Evolutionary conservation across 2,113 vertebrate species (phyloP).

Genomic region (Hystrix brachyura): DNA sequence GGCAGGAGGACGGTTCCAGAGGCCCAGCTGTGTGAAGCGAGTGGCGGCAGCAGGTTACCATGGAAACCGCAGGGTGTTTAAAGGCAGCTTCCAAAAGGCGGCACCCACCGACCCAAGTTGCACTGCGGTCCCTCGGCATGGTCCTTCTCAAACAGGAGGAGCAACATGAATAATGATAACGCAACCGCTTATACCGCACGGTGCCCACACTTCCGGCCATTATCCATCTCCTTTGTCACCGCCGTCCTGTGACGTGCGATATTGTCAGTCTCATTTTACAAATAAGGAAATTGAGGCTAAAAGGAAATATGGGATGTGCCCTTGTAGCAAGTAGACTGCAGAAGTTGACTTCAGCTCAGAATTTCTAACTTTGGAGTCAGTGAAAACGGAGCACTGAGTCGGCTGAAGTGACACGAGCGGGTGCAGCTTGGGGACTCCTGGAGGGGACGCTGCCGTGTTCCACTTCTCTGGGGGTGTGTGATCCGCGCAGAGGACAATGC

Average conservation of each 20-base stretch:
- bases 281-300: slow-evolving; percentile 21
- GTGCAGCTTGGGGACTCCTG: neutral
- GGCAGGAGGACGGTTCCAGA: neutral
- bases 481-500: neutral
- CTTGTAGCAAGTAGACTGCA: neutral
- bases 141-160: neutral
- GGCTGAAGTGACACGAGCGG: accelerated
- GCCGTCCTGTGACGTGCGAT: neutral
- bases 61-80: neutral
- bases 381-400: neutral
- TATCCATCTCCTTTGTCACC: neutral
- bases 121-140: neutral
- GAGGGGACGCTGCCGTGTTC: accelerated
- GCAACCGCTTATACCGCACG: accelerated
- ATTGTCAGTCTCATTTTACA: neutral
- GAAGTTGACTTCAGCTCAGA: neutral
- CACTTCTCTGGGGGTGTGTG: neutral
- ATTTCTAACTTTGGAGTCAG: neutral
- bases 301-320: neutral
- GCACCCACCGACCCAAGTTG: no score
- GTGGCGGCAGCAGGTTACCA: no score
- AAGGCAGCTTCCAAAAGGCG: neutral
- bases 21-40: accelerated
- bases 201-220: accelerated
- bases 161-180: no score